Evolutionary conservation across 1,140 invertebrate genomes (phyloP).

Genomic region (Mercenaria mercenaria): DNA sequence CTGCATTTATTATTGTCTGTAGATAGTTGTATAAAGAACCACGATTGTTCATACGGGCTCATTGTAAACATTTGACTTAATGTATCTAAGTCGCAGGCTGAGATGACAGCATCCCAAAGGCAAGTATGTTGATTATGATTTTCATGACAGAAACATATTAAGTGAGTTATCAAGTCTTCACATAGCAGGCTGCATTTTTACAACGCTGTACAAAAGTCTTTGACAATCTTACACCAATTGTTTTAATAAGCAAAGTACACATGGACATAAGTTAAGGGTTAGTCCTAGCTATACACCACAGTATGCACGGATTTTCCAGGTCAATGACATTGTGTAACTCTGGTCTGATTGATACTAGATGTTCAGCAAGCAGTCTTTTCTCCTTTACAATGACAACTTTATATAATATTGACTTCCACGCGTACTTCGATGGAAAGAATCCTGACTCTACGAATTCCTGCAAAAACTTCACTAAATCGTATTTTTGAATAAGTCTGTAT

Average conservation of each 20-base stretch:
- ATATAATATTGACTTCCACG: background rate
- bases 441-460: background rate
- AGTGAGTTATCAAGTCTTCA: background rate
- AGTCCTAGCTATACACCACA: background rate
- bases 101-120: background rate
- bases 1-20: background rate
- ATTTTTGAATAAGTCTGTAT: background rate
- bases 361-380: background rate
- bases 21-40: background rate
- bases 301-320: background rate
- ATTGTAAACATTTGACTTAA: background rate
- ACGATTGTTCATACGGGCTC: background rate
- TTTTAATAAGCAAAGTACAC: background rate
- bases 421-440: background rate
- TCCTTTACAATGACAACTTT: background rate
- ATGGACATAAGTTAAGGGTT: background rate
- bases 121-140: background rate
- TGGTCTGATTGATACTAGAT: background rate
- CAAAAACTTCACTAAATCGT: background rate
- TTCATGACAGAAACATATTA: background rate
- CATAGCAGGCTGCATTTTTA: background rate
- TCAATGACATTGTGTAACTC: background rate
- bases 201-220: background rate
- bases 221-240: background rate
- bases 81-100: background rate